Conservation (phyloP, 1,140 invertebrate genomes). For the Ips typographus region DNA sequence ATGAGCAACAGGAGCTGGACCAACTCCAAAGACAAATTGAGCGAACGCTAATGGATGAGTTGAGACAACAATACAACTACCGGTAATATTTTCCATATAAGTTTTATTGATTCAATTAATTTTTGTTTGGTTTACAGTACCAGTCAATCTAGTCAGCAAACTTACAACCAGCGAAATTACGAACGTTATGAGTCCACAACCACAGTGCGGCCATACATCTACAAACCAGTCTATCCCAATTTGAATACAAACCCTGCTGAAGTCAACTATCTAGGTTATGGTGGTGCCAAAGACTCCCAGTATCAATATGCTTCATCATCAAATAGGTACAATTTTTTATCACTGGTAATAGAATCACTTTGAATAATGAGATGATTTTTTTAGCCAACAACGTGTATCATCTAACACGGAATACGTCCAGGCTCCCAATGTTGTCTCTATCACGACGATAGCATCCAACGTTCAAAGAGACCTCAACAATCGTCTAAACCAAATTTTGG, state of each 20-base stretch:
- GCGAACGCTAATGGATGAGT: conserved; percentile 36
- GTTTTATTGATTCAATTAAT: too few relatives aligned
- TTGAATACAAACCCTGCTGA: conserved; percentile 11
- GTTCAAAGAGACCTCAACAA: conserved; percentile 42
- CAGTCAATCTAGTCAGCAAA: conserved; percentile 9
- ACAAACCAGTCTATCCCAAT: conserved; percentile 32
- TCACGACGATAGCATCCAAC: conserved; percentile 41
- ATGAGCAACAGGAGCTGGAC: conserved; percentile 46
- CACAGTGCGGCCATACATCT: conserved; percentile 22
- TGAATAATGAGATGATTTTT: conserved; percentile 9
- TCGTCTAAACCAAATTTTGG: conserved; percentile 38
- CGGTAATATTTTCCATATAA: not conserved
- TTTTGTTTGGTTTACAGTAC: not conserved
- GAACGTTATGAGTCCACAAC: conserved; percentile 22
- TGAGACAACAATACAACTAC: conserved; percentile 1
- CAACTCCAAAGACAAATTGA: conserved; percentile 45
- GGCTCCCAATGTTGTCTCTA: conserved; percentile 37
- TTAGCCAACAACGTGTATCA: not conserved
- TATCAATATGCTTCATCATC: not conserved
- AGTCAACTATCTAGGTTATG: conserved; percentile 11
- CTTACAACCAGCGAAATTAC: conserved; percentile 15
- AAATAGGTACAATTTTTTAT: not conserved
- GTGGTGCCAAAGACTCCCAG: conserved; percentile 9
- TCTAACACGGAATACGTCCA: conserved; percentile 33
- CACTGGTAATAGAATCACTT: not conserved